Evolutionary conservation across 1,140 invertebrate species (phyloP).

Genomic region (Temnothorax longispinosus): DNA sequence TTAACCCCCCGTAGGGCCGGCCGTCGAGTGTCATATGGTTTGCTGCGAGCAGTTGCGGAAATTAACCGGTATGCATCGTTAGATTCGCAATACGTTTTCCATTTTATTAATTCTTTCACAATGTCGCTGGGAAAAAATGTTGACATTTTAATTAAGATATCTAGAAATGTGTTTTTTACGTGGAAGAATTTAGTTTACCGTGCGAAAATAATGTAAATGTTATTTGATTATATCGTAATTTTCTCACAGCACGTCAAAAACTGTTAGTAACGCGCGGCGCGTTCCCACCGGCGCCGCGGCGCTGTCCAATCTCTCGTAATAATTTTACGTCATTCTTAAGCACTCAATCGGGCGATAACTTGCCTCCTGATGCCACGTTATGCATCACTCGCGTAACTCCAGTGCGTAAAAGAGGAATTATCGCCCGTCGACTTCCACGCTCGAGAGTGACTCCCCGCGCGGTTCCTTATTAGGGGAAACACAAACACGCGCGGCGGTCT

Average conservation of each 20-base stretch:
- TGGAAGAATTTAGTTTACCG: background rate
- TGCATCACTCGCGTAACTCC: constrained; percentile 8
- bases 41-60: constrained; percentile 38
- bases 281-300: background rate
- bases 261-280: background rate
- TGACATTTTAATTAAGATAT: background rate
- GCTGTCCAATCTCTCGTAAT: background rate
- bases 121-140: too few relatives aligned
- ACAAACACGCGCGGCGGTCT: background rate
- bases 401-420: constrained; percentile 37
- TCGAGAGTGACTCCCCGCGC: background rate
- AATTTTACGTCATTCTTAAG: constrained; percentile 20
- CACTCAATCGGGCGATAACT: constrained; percentile 23
- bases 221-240: background rate
- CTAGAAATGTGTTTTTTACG: background rate
- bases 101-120: background rate
- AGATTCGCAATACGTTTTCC: background rate
- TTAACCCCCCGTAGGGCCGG: constrained; percentile 17
- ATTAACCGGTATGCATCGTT: constrained; percentile 31
- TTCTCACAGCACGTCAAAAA: background rate
- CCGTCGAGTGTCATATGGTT: constrained; percentile 52
- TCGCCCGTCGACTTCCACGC: background rate
- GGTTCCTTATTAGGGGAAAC: constrained; percentile 19
- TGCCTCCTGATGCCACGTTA: background rate
- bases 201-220: background rate